Conservation (phyloP, 2,888 invertebrate genomes). For the Cheilosia vernalis region DNA sequence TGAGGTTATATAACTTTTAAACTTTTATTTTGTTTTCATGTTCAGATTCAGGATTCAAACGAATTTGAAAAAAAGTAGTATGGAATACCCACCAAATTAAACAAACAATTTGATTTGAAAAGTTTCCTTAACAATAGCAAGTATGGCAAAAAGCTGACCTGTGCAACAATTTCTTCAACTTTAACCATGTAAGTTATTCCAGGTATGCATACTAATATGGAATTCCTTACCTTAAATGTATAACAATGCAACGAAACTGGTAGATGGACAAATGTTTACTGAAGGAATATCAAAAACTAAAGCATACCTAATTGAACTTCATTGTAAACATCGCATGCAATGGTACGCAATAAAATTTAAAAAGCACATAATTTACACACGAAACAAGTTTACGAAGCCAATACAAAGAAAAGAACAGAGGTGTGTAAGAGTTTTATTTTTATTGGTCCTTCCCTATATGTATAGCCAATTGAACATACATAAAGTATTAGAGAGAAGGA, state of each 20-base stretch:
- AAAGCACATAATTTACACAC: not conserved
- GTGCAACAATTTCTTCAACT: slow-evolving; percentile 22
- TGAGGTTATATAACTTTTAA: too few species aligned
- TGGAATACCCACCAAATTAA: too few species aligned
- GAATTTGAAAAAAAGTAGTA: too few species aligned
- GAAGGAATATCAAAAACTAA: slow-evolving; percentile 23
- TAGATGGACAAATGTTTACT: not conserved
- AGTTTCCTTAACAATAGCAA: not conserved
- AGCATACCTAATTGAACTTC: slow-evolving; percentile 59
- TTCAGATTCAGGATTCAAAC: too few species aligned
- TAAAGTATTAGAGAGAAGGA: not conserved
- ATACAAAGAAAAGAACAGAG: slow-evolving; percentile 10
- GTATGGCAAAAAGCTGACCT: not conserved
- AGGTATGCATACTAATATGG: not conserved
- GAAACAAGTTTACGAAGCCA: slow-evolving; percentile 24
- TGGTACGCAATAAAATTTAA: slow-evolving; percentile 46
- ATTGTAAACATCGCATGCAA: slow-evolving; percentile 57
- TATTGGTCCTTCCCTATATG: slow-evolving; percentile 9
- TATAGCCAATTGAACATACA: slow-evolving; percentile 28
- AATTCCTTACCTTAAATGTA: slow-evolving; percentile 44
- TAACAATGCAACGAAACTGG: slow-evolving; percentile 29
- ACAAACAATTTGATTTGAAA: not conserved
- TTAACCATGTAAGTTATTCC: slow-evolving; percentile 27
- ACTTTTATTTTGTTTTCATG: too few species aligned
- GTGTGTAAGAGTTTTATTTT: slow-evolving; percentile 12